These are phyloP conservation scores for Zosterops borbonicus DNA, from an alignment of 2,113 vertebrate genomes.

Conservation along the genomic window DNA sequence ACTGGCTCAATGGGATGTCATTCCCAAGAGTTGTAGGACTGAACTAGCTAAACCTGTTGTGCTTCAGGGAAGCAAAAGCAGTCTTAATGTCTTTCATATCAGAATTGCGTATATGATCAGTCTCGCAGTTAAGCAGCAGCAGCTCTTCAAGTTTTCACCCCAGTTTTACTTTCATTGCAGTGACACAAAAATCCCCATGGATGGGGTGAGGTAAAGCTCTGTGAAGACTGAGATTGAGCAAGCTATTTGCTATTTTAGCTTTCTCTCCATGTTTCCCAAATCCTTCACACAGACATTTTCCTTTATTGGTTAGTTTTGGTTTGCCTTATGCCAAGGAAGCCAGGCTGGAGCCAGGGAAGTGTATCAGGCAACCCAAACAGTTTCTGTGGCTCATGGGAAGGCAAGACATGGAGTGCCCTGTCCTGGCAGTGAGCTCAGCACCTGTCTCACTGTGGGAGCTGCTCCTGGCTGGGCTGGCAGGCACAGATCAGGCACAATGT, in stretches of 20 bases:
- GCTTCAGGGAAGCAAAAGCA: neutral
- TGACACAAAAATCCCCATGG: neutral
- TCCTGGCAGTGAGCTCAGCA: accelerated
- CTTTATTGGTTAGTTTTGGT: neutral
- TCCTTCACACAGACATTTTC: neutral
- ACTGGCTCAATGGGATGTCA: neutral
- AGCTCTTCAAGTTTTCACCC: neutral
- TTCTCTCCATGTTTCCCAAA: neutral
- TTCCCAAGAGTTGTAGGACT: neutral
- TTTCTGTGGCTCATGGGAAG: neutral
- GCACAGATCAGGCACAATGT: neutral
- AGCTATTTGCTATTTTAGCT: neutral
- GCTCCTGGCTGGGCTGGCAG: neutral
- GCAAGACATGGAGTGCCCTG: accelerated
- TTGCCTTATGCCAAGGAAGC: neutral
- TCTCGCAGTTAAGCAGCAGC: neutral
- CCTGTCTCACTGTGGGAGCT: accelerated
- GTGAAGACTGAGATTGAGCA: neutral
- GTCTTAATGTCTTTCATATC: neutral
- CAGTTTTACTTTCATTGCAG: neutral
- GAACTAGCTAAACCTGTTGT: neutral
- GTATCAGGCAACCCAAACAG: neutral
- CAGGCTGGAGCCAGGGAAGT: neutral
- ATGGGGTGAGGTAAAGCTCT: neutral
- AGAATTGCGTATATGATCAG: neutral